Evolutionary conservation across 2,113 vertebrate genomes (phyloP), one percentile per base, ranked within the genome.

Genomic region (Lophotis ruficrista): DNA sequence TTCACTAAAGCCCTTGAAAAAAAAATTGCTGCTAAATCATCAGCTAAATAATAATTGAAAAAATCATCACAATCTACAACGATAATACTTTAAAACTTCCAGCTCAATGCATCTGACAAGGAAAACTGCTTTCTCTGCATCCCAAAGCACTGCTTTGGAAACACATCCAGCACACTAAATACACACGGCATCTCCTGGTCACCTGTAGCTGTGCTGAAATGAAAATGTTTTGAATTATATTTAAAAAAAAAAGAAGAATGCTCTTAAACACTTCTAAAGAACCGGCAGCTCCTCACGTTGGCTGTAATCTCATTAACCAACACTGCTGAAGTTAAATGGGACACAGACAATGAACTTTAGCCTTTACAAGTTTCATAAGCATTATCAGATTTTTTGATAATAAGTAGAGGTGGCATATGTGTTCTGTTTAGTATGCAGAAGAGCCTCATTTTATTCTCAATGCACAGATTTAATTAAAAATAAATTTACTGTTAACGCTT

Each of bases 381-480:
- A 88, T 77, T 96, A 90, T 95, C 92, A 76, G 94, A 83, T 93
- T 89, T 94, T 97, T 89, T 98, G 97, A 96, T 95, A 80, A 70
- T 97, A 97, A 97, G 89, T 77, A 65, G 85, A 96, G 92, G 80
- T 85, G 91, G 95, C 87, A 95, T 76, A 89, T 86, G 92, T 97
- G 91, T 96, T 97, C 96, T 96, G 95, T 95, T 97, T 86, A 95
- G 96, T 94, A 91, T 93, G 95, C 93, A 94, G 94, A 94, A 94
- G 90, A 96, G 92, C 96, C 88, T 96, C 88, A 4, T 97, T 97
- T 95, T 95, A 97, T 96, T 98, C 97, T 97, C 97, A 98, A 97
- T 95, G 96, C 97, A 96, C 95, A 97, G 92, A 96, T 96, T 96
- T 98, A 98, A 99, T 99, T 98, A 98, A 99, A 99, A 98, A 98